Conservation (phyloP, 1,140 invertebrate genomes). For the Anastrepha obliqua region DNA sequence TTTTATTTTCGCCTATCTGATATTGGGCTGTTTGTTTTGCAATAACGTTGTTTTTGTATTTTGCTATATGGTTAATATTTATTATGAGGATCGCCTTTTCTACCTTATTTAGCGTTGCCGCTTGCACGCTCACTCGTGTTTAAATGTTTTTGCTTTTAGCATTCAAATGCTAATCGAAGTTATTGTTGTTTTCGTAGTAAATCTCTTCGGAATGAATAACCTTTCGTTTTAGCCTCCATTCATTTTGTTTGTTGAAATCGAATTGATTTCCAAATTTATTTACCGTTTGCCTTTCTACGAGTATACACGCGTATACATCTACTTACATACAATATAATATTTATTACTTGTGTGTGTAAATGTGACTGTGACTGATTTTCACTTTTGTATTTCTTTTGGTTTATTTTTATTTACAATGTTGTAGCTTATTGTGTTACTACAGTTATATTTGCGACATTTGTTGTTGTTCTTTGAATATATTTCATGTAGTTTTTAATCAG, state of each 20-base stretch:
- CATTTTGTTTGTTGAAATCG: background rate
- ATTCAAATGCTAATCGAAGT: conserved; percentile 7
- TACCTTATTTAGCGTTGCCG: background rate
- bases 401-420: background rate
- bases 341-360: background rate
- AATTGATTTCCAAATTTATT: conserved; percentile 1
- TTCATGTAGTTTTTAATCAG: background rate
- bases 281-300: background rate
- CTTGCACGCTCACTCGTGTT: background rate
- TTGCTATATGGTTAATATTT: background rate
- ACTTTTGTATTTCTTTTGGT: background rate
- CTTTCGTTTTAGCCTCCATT: background rate
- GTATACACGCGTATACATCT: background rate
- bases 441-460: background rate
- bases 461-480: conserved; percentile 1
- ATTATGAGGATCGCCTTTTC: background rate
- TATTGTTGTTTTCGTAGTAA: conserved; percentile 2
- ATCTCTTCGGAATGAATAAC: background rate
- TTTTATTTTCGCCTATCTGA: background rate
- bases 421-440: background rate
- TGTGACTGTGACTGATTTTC: background rate
- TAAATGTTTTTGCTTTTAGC: background rate
- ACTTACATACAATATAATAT: background rate
- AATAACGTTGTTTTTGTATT: background rate
- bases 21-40: background rate